Percentiles rank a stretch among this genome's conserved stretches.
Conservation (phyloP, 2,888 invertebrate genomes). For the Quadriops clusia region DNA sequence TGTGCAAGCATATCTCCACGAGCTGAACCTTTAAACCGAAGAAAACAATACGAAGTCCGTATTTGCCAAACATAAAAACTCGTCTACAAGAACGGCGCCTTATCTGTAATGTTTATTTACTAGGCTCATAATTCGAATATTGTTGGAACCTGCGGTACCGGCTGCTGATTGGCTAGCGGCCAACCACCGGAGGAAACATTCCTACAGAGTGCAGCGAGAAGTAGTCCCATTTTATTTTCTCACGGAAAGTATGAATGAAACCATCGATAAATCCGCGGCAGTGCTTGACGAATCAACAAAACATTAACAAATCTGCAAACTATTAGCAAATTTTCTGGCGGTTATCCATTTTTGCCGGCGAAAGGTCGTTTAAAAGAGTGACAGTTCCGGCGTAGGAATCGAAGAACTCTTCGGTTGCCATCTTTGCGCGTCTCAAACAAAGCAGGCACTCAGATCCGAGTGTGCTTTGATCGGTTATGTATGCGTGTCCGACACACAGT, state of each 20-base stretch:
- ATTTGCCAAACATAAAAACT: no score
- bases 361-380: neutral
- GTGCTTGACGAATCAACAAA: no score
- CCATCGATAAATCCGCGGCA: neutral
- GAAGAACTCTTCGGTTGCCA: slow-evolving; percentile 28
- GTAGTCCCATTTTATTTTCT: slow-evolving; percentile 27
- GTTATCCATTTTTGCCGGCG: no score
- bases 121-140: no score
- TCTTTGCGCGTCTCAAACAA: slow-evolving; percentile 32
- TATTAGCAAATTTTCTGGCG: no score
- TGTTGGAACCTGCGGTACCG: slow-evolving; percentile 4
- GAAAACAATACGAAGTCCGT: no score
- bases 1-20: no score
- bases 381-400: slow-evolving; percentile 27
- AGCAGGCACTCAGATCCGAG: slow-evolving; percentile 23
- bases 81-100: no score
- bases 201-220: slow-evolving; percentile 27
- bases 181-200: slow-evolving; percentile 21
- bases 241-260: slow-evolving; percentile 15
- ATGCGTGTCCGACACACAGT: slow-evolving; percentile 14
- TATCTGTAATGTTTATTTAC: no score
- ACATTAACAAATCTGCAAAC: no score
- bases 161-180: slow-evolving; percentile 13
- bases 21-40: no score
- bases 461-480: slow-evolving; percentile 17